These are phyloP conservation scores for Melinaea marsaeus DNA, from an alignment of 2,888 invertebrate species.

Conservation along the genomic window DNA sequence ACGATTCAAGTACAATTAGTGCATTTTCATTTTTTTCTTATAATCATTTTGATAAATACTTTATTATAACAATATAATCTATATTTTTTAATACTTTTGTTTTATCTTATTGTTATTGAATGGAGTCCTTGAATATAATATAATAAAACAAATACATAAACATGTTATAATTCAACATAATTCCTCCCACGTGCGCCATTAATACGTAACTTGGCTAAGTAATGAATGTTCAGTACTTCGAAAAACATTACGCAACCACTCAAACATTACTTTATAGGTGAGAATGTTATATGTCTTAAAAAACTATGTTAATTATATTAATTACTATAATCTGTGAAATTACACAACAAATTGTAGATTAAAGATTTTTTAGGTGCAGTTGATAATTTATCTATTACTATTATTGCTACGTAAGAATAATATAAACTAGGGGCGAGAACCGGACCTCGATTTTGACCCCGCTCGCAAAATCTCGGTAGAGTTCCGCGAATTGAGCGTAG, in stretches of 20 bases:
- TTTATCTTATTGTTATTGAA: too few species aligned
- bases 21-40: too few species aligned
- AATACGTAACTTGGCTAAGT: conserved; percentile 16
- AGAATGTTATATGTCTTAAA: not conserved
- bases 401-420: too few species aligned
- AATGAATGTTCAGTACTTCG: conserved; percentile 24
- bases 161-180: not conserved
- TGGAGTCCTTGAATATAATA: not conserved
- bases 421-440: too few species aligned
- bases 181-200: conserved; percentile 26
- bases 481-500: too few species aligned
- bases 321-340: not conserved
- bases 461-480: too few species aligned
- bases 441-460: too few species aligned
- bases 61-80: too few species aligned
- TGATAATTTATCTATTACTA: too few species aligned
- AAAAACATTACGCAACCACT: conserved; percentile 18
- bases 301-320: not conserved
- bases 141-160: not conserved
- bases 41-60: too few species aligned
- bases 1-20: too few species aligned
- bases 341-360: not conserved
- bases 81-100: too few species aligned
- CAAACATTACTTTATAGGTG: conserved; percentile 14
- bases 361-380: not conserved